Evolutionary conservation across 1,140 invertebrate species (phyloP).

Genomic region (Globodera rostochiensis): DNA sequence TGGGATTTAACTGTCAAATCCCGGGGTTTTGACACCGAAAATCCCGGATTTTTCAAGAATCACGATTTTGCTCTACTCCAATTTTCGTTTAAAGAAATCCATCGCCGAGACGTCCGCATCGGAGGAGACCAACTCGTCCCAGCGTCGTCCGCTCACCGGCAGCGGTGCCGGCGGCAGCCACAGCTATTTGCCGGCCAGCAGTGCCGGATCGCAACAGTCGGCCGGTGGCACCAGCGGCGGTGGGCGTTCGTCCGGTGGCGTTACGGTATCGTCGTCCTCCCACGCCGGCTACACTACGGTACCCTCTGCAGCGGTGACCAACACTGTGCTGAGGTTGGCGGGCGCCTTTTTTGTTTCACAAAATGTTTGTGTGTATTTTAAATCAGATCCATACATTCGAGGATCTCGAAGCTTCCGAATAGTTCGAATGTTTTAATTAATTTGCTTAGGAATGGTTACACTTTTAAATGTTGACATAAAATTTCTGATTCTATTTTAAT

Average conservation of each 20-base stretch:
- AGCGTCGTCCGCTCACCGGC: conserved; percentile 6
- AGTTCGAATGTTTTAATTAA: no score
- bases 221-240: conserved; percentile 7
- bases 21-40: not conserved
- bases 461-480: no score
- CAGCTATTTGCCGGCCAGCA: conserved; percentile 9
- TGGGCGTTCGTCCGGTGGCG: conserved; percentile 11
- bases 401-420: no score
- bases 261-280: not conserved
- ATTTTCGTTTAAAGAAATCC: conserved; percentile 25
- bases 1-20: conserved; percentile 16
- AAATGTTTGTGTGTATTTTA: no score
- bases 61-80: no score
- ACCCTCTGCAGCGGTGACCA: conserved; percentile 19
- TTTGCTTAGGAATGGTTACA: no score
- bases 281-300: conserved; percentile 5
- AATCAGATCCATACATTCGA: no score
- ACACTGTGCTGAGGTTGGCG: conserved; percentile 18
- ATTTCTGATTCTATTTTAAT: no score
- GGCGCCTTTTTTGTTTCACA: no score
- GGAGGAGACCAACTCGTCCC: conserved; percentile 10
- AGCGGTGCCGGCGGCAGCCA: conserved; percentile 1
- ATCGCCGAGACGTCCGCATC: conserved; percentile 32
- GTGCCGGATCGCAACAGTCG: conserved; percentile 21
- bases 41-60: no score